Base-by-base conservation (phyloP, 2,888 invertebrate species). In the Cartodere bifasciata region DNA sequence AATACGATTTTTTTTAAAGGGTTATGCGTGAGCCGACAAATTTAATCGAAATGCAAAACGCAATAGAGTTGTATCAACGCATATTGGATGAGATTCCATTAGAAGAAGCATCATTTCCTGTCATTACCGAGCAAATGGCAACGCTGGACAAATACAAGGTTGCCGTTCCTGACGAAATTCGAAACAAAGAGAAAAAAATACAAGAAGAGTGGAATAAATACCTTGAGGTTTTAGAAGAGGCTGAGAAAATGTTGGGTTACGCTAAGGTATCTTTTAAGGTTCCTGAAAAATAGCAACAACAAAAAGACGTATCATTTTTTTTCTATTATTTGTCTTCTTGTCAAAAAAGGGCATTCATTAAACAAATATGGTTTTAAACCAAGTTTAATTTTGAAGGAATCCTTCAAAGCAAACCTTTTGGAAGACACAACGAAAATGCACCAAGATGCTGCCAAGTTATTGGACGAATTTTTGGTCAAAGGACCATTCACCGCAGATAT, bases 121-220 rank as follows among this genome's bases (percentile, higher is more conserved):
- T 73, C 4, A 79, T 90, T 36, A 61, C 72, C 28, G 83, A 85
- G 31, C 72, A 85, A 52, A 81, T 85, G 62, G 60, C 60, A 16
- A 69, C 75, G 12, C 56, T 86, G 32, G 73, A 65, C 35, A 86
- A 84, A 51, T 85, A 85, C 53, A 75, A 79, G 41, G 76, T 85
- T 0, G 67, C 74, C 30, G 58, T 85, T 30, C 63, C 74, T 23
- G 65, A 70, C 7, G 69, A 75, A 36, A 68, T 79, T 55, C 51
- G 60, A 11, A 57, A 60, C 5, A 62, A 65, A 28, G 64, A 73
- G 38, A 67, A 70, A 42, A 68, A 67, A 29, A 67, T 86, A 28
- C 67, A 70, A 2, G 49, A 58, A 1, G 56, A 67, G 23, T 91
- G 90, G 88, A 52, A 65, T 16, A 65, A 67, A 2, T 90, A 88